These are phyloP conservation scores for Meiosimyza decipiens DNA, from an alignment of 2,888 invertebrate species.

Conservation along the genomic window DNA sequence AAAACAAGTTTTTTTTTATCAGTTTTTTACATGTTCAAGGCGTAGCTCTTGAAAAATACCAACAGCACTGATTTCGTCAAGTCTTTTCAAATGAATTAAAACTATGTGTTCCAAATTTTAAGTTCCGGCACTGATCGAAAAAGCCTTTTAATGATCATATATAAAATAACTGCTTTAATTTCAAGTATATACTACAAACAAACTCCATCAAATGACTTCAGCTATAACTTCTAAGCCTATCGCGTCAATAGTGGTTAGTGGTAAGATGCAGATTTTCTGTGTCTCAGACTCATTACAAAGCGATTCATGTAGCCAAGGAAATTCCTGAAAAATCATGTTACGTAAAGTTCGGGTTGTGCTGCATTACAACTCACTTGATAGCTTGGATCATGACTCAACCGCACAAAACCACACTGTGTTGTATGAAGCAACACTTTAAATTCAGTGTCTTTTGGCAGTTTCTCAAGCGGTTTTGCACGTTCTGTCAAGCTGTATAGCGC, in stretches of 20 bases:
- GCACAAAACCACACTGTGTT: conserved; percentile 57
- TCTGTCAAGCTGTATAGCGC: conserved; percentile 57
- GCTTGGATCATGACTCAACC: conserved; percentile 54
- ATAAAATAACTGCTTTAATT: no score
- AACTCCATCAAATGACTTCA: conserved; percentile 46
- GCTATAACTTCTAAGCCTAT: conserved; percentile 56
- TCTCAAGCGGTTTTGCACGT: conserved; percentile 55
- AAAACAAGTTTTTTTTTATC: no score
- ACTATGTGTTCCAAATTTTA: no score
- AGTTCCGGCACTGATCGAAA: no score
- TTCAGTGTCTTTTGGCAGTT: conserved; percentile 51
- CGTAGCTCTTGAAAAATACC: no score
- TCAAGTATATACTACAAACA: not conserved
- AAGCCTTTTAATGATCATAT: no score
- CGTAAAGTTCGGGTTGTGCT: not conserved
- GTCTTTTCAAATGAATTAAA: no score
- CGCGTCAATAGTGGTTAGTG: conserved; percentile 51
- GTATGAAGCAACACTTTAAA: conserved; percentile 61
- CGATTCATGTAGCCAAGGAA: conserved; percentile 60
- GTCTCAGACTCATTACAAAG: conserved; percentile 27
- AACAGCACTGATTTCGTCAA: no score
- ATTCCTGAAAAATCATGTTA: conserved; percentile 50
- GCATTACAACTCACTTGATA: conserved; percentile 50
- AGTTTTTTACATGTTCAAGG: no score
- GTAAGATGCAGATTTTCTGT: conserved; percentile 51